Conservation (phyloP, 2,797 vertebrate species). For the Periophthalmus magnuspinnatus region DNA sequence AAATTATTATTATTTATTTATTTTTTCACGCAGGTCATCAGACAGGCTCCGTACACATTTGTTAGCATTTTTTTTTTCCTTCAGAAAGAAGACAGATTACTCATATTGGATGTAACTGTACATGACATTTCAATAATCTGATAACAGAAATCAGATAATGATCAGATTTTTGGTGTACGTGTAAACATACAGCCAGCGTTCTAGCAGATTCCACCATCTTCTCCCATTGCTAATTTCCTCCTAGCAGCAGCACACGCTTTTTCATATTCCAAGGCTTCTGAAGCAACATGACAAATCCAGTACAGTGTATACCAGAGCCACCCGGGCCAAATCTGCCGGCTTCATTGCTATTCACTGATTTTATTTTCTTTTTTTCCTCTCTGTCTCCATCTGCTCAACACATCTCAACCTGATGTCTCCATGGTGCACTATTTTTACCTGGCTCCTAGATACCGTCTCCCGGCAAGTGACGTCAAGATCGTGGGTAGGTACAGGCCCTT, state of each 20-base stretch:
- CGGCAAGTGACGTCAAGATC: conserved; percentile 63
- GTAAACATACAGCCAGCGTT: neutral
- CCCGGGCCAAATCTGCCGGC: conserved; percentile 52
- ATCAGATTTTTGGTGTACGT: neutral
- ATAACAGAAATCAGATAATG: neutral
- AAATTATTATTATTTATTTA: no score
- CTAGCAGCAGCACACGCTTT: conserved; percentile 16
- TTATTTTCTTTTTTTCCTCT: conserved; percentile 8
- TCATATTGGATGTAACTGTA: no score
- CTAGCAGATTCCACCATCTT: conserved; percentile 1
- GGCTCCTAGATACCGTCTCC: conserved; percentile 67
- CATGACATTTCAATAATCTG: no score
- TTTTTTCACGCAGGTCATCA: no score
- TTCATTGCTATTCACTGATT: conserved; percentile 63
- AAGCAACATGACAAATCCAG: conserved; percentile 55
- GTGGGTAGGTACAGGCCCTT: conserved; percentile 26
- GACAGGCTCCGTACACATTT: no score
- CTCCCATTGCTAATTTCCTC: conserved; percentile 30
- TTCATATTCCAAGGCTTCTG: conserved; percentile 43
- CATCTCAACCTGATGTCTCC: conserved; percentile 59
- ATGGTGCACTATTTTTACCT: conserved; percentile 76
- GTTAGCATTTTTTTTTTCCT: no score
- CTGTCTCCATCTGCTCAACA: conserved; percentile 61
- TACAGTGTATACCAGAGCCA: conserved; percentile 42
- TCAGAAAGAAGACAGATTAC: no score